Evolutionary conservation across 1,140 invertebrate genomes (phyloP), one percentile per base, ranked within the genome.

Genomic region (Manduca sexta): DNA sequence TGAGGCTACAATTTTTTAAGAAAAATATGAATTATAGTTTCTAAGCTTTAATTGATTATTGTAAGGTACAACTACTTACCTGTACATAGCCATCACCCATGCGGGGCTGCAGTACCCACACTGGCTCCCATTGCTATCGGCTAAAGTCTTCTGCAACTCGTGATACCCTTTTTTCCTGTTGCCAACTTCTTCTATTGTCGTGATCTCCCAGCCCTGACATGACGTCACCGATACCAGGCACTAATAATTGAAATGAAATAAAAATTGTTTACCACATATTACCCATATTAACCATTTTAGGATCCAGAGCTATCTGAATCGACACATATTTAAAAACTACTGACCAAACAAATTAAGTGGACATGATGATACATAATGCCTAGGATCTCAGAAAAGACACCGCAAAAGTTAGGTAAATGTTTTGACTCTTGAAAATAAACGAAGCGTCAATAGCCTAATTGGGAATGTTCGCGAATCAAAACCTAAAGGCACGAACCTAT

Each of bases 1-100:
- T 34, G 2, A 54, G 37, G n/a, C n/a, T n/a, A n/a, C n/a, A 26
- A n/a, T n/a, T 46, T 54, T 41, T n/a, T 49, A 54, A 17, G 5
- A 13, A n/a, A 40, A 26, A 11, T n/a, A 11, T 3, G 5, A n/a
- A n/a, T 35, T 4, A 35, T 12, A 11, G 8, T n/a, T 35, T 11
- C n/a, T 12, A n/a, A n/a, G 8, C n/a, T 5, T n/a, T 34, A 34
- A 3, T 8, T 5, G 21, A 14, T 34, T 13, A 34, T 10, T 10
- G 11, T 2, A 13, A 3, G 2, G 21, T 21, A 21, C 8, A 26
- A 26, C 4, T 26, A 26, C n/a, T 47, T 41, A 72, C 84, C 93
- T 93, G 74, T 94, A 93, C 91, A 95, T 93, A 56, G 91, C 92
- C 94, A 96, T 95, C 13, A 96, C 89, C 90, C 95, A 94, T 18